Evolutionary conservation across 2,797 vertebrate genomes (phyloP).

Genomic region (Telmatherina bonti): DNA sequence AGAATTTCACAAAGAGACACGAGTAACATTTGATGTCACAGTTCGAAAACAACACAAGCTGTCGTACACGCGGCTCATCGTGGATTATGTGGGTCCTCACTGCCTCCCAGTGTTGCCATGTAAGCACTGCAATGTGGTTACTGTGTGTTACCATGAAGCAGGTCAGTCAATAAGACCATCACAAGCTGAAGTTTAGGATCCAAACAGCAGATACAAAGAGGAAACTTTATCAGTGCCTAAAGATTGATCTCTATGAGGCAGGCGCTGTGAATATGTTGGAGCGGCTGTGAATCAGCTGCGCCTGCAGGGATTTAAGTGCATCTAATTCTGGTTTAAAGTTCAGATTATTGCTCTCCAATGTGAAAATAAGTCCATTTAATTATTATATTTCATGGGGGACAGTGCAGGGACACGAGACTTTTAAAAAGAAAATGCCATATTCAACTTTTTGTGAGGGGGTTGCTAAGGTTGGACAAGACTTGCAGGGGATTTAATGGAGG

Average conservation of each 20-base stretch:
- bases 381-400: no score
- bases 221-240: not conserved
- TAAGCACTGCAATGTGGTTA: constrained; percentile 10
- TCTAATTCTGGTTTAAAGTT: not conserved
- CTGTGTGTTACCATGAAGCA: not conserved
- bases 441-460: no score
- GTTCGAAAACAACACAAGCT: constrained; percentile 36
- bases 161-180: not conserved
- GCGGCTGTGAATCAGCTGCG: not conserved
- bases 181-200: not conserved
- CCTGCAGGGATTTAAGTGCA: no score
- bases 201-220: not conserved
- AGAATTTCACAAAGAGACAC: not conserved
- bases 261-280: not conserved
- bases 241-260: not conserved
- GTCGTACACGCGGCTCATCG: not conserved
- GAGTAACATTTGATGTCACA: constrained; percentile 7
- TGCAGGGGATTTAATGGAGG: no score
- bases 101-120: constrained; percentile 69
- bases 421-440: no score
- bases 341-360: not conserved
- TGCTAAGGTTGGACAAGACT: no score
- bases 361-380: not conserved
- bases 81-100: constrained; percentile 49
- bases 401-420: no score